Percentiles rank a stretch among this genome's conserved stretches.
Evolutionary conservation across 2,888 invertebrate species (phyloP).

Genomic region (Chymomyza caudatula): DNA sequence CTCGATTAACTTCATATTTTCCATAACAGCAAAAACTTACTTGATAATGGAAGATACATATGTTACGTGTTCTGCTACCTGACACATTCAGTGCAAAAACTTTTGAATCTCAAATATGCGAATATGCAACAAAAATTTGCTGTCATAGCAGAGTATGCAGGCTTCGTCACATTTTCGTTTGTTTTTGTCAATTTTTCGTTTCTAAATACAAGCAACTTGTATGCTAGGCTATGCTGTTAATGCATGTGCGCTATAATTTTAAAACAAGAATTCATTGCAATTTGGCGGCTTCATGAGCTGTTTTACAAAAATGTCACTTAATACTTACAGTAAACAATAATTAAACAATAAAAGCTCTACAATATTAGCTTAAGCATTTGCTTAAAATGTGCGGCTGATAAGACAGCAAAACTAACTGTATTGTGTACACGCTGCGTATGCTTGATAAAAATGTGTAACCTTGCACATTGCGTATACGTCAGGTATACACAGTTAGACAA

Average conservation of each 20-base stretch:
- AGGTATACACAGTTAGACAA: background rate
- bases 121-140: too few species aligned
- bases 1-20: too few species aligned
- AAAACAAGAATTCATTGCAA: background rate
- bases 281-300: background rate
- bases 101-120: too few species aligned
- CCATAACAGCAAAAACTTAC: too few species aligned
- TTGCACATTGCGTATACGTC: conserved; percentile 48
- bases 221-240: background rate
- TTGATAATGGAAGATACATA: too few species aligned
- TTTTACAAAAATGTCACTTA: background rate
- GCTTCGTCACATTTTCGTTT: background rate
- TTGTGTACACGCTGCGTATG: conserved; percentile 44
- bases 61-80: too few species aligned
- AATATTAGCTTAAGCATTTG: background rate
- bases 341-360: background rate
- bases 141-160: background rate
- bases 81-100: too few species aligned
- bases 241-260: background rate
- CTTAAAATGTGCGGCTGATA: background rate
- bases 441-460: conserved; percentile 51
- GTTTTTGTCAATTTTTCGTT: background rate
- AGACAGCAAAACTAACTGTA: conserved; percentile 24
- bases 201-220: background rate
- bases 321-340: background rate